Conservation (phyloP, 2,888 invertebrate species). For the Drosophila pseudotakahashii region DNA sequence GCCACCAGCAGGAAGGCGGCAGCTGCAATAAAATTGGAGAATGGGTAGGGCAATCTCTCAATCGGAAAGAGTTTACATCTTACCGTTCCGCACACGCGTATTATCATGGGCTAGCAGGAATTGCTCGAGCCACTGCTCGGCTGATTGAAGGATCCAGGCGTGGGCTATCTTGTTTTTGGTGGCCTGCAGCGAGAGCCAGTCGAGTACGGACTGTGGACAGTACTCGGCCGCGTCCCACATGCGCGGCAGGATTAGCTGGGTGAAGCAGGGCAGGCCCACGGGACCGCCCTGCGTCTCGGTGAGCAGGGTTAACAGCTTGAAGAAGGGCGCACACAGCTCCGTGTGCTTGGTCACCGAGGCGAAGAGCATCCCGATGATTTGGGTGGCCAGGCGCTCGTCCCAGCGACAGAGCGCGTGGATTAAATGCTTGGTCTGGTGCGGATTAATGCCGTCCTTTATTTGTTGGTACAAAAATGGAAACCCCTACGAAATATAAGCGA, state of each 20-base stretch:
- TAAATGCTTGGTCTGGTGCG: constrained; percentile 95
- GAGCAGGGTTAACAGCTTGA: constrained; percentile 94
- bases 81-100: constrained; percentile 93
- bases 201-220: constrained; percentile 95
- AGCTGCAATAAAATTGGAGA: constrained; percentile 84
- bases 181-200: constrained; percentile 94
- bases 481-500: constrained; percentile 86
- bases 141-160: constrained; percentile 95
- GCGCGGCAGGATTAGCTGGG: constrained; percentile 93
- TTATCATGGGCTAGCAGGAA: constrained; percentile 94
- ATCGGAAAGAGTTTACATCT: neutral
- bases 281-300: constrained; percentile 92
- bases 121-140: constrained; percentile 95
- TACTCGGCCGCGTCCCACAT: constrained; percentile 96
- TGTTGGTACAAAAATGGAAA: constrained; percentile 97
- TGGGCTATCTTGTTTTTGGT: constrained; percentile 95
- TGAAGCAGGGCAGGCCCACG: constrained; percentile 93
- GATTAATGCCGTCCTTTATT: constrained; percentile 96
- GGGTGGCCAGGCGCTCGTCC: constrained; percentile 94
- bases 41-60: neutral
- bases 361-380: constrained; percentile 95
- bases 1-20: constrained; percentile 95
- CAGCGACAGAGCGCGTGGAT: constrained; percentile 96
- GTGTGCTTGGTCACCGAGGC: constrained; percentile 95
- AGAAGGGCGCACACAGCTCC: constrained; percentile 95